Conservation (phyloP, 2,113 vertebrate genomes). For the Anolis carolinensis region DNA sequence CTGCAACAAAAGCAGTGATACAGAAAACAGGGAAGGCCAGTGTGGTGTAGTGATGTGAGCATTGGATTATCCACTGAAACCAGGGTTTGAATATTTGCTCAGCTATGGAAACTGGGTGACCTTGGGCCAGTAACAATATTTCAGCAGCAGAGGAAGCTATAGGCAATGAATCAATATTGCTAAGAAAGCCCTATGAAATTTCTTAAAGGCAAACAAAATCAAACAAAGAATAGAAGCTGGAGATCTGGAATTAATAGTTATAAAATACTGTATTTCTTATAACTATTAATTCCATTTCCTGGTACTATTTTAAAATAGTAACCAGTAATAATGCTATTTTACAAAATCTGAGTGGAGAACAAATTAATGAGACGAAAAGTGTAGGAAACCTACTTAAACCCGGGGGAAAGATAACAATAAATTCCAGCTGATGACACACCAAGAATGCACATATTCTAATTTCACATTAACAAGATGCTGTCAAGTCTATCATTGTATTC, state of each 20-base stretch:
- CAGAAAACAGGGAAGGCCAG: neutral
- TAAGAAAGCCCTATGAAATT: too few relatives aligned
- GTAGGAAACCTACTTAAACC: neutral
- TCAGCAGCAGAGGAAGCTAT: too few relatives aligned
- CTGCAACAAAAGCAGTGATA: constrained; percentile 5
- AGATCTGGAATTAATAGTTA: neutral
- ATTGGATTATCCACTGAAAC: too few relatives aligned
- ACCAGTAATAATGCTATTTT: neutral
- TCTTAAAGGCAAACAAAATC: too few relatives aligned
- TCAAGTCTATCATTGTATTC: neutral
- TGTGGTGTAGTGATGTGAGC: too few relatives aligned
- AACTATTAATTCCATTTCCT: neutral
- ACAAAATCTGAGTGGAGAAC: neutral
- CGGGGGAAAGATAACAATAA: neutral
- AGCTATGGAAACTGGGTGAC: too few relatives aligned
- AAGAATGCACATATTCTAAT: too few relatives aligned
- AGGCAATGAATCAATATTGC: too few relatives aligned
- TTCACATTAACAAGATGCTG: neutral
- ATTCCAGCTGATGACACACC: neutral
- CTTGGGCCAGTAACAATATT: too few relatives aligned
- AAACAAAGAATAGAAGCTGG: too few relatives aligned
- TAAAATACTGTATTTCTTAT: neutral
- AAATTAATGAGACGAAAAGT: neutral
- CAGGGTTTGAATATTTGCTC: too few relatives aligned
- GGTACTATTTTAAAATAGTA: neutral